Conservation (phyloP, 2,797 vertebrate genomes). For the Enteromius afrohamiltoni region DNA sequence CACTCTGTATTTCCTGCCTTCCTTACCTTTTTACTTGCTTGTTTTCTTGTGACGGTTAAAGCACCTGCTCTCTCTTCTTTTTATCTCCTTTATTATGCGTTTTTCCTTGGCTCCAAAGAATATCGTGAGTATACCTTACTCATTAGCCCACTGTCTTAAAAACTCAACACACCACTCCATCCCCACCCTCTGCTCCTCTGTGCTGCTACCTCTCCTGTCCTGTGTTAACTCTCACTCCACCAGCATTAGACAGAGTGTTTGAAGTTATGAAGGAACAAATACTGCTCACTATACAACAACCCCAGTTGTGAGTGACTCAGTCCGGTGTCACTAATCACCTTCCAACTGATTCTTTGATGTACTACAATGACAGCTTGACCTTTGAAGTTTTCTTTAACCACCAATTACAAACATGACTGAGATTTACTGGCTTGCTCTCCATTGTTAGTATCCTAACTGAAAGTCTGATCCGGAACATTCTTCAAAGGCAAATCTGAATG, state of each 20-base stretch:
- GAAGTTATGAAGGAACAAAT: constrained; percentile 55
- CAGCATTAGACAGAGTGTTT: constrained; percentile 56
- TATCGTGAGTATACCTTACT: constrained; percentile 61
- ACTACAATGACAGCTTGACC: neutral
- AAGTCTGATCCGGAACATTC: neutral
- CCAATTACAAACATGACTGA: neutral
- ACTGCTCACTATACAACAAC: neutral
- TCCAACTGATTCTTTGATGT: neutral
- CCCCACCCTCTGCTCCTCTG: constrained; percentile 37
- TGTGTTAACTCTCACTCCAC: constrained; percentile 40
- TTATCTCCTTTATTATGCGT: neutral
- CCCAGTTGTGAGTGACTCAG: neutral
- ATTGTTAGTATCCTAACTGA: neutral
- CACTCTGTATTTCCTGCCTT: neutral
- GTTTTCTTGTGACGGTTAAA: neutral
- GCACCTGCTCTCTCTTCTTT: constrained; percentile 26
- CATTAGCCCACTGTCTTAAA: constrained; percentile 16
- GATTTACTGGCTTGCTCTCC: neutral
- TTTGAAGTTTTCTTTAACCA: neutral
- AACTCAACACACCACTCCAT: constrained; percentile 17
- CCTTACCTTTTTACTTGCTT: constrained; percentile 4
- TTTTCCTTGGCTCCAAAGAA: constrained; percentile 47
- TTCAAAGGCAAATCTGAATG: neutral
- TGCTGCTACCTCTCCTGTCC: constrained; percentile 29
- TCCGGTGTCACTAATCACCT: neutral